Percentiles rank a stretch among this genome's conserved stretches.
These are phyloP conservation scores for Leptinotarsa tumamoca DNA, from an alignment of 2,888 invertebrate species.

Conservation along the genomic window DNA sequence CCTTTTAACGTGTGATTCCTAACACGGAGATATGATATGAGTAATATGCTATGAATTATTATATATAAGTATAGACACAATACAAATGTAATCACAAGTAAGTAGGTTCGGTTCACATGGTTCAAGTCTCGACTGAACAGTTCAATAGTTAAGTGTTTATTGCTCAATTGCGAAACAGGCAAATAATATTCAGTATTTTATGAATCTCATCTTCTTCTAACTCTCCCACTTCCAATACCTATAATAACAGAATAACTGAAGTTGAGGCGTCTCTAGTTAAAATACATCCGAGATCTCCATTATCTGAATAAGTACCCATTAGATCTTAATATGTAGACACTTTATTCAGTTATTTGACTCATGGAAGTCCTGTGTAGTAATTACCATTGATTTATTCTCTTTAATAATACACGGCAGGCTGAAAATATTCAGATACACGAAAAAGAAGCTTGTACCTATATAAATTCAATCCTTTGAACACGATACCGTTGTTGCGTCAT, in stretches of 20 bases:
- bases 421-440: conserved; percentile 21
- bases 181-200: background rate
- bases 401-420: conserved; percentile 26
- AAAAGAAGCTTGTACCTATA: conserved; percentile 13
- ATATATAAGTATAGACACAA: too few relatives aligned
- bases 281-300: conserved; percentile 18
- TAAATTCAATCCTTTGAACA: conserved; percentile 1
- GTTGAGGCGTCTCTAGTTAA: background rate
- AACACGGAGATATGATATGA: too few relatives aligned
- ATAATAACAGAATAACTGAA: conserved; percentile 1
- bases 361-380: conserved; percentile 27
- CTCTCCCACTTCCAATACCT: background rate
- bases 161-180: too few relatives aligned
- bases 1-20: too few relatives aligned
- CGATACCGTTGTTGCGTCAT: background rate
- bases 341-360: conserved; percentile 26
- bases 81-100: too few relatives aligned
- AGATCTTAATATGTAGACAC: conserved; percentile 26
- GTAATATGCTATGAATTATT: too few relatives aligned
- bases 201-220: background rate
- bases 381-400: conserved; percentile 32
- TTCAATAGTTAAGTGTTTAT: too few relatives aligned
- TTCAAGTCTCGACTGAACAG: too few relatives aligned
- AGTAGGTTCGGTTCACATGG: too few relatives aligned
- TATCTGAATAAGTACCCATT: conserved; percentile 25